These are phyloP conservation scores for Prunella strophiata DNA, from an alignment of 2,797 vertebrate species.

Conservation along the genomic window DNA sequence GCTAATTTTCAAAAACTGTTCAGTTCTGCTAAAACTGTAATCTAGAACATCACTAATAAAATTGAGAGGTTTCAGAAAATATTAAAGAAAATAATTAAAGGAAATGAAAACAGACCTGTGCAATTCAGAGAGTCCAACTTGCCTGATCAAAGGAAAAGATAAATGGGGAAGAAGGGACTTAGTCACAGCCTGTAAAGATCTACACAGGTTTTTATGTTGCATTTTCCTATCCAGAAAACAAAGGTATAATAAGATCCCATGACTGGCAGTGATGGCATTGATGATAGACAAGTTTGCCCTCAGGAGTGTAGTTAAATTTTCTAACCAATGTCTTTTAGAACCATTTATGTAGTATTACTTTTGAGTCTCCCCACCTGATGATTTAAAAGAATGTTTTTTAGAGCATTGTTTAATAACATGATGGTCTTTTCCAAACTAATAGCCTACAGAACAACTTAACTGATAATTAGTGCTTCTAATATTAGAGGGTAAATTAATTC, in stretches of 20 bases:
- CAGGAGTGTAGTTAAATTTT: background rate
- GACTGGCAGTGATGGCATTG: background rate
- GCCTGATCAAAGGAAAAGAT: background rate
- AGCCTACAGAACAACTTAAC: background rate
- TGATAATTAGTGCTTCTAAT: background rate
- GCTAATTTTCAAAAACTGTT: background rate
- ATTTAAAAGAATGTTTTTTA: background rate
- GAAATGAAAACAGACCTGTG: background rate
- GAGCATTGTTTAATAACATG: background rate
- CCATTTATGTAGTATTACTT: background rate
- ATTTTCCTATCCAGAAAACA: background rate
- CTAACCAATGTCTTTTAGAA: background rate
- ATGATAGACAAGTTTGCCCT: background rate
- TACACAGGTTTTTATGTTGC: background rate
- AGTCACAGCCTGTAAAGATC: background rate
- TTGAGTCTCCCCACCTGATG: background rate
- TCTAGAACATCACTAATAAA: background rate
- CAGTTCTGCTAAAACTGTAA: background rate
- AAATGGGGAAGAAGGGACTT: background rate
- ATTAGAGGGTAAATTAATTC: background rate
- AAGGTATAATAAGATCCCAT: background rate
- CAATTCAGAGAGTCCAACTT: background rate
- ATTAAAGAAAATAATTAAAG: slow-evolving; percentile 8
- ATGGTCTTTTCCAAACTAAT: background rate
- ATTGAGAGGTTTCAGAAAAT: background rate